Base-by-base conservation (phyloP, 2,888 invertebrate species). In the Drosophila mayaguana region DNA sequence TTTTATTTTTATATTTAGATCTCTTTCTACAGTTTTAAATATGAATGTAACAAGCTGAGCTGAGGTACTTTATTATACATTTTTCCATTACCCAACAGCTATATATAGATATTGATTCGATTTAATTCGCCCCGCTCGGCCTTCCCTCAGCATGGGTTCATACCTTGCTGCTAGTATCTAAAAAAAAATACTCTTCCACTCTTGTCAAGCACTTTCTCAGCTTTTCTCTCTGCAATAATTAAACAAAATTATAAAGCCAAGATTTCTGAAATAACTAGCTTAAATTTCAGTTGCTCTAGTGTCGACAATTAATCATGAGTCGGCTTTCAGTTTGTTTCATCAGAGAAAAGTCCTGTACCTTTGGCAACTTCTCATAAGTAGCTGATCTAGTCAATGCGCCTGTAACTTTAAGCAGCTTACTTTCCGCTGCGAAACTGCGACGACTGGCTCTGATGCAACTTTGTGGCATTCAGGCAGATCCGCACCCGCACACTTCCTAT, bases 381-480 rank as follows among this genome's bases (percentile, higher is more conserved):
- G 50, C 50, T 50, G 34, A 50, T 50, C 50, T 50, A 50, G 50
- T 50, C 50, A 50, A 34, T 14, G 18, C 50, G 18, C n/a, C 14
- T 16, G 36, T 38, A 61, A 28, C 32, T 71, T 63, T 54, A 50
- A 70, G 40, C 18, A n/a, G 1, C 34, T n/a, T 18, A 36, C 55
- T 32, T 40, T 28, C 34, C n/a, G 14, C 45, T 54, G 53, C 14
- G n/a, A 1, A 16, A 8, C 18, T 20, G 32, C 14, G 68, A 42
- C 36, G 22, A 34, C 36, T n/a, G n/a, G n/a, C n/a, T 36, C 43
- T 36, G 22, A 42, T 18, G 65, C 62, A 62, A 60, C 72, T 60
- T 59, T 77, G 78, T 77, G 77, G 73, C 70, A 70, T 42, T 51
- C 22, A 3, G 28, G 25, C 46, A 20, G 43, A 56, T 11, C 12